These are phyloP conservation scores for Macaca mulatta DNA, from an alignment of 2,113 vertebrate genomes.

Conservation along the genomic window DNA sequence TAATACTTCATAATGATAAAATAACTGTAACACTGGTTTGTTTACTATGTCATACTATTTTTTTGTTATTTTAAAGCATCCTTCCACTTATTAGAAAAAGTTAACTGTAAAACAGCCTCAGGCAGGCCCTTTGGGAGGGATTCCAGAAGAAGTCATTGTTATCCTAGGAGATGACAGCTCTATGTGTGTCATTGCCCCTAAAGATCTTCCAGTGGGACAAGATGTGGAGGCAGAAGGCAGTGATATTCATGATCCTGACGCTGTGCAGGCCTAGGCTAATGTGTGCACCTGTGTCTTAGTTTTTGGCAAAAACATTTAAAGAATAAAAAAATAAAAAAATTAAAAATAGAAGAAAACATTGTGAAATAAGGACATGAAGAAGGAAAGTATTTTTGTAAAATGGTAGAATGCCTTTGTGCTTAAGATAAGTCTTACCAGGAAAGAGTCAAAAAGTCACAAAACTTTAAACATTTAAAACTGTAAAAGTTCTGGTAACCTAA, in stretches of 20 bases:
- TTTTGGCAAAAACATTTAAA: not conserved
- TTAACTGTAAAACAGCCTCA: not conserved
- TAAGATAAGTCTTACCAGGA: not conserved
- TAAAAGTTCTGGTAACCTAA: not conserved
- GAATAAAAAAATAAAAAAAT: not conserved
- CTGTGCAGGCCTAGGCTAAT: not conserved
- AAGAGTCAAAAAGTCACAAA: not conserved
- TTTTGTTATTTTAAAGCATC: not conserved
- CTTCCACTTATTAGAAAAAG: not conserved
- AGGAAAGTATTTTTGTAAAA: not conserved
- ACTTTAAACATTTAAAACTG: not conserved
- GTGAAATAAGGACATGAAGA: not conserved
- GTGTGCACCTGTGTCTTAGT: not conserved
- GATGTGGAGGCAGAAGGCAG: not conserved
- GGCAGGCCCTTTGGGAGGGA: not conserved
- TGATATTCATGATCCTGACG: not conserved
- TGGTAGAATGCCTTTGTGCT: not conserved
- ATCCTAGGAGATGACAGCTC: not conserved
- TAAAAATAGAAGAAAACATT: not conserved
- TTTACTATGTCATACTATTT: not conserved
- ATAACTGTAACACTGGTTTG: not conserved
- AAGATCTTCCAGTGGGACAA: not conserved
- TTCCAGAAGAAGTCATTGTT: not conserved
- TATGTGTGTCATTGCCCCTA: rapidly evolving
- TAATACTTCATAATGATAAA: not conserved